phyloP scores from a whole-genome alignment of 92 coral and sea anemone genomes.

The Parazoanthus atlanticus region DNA sequence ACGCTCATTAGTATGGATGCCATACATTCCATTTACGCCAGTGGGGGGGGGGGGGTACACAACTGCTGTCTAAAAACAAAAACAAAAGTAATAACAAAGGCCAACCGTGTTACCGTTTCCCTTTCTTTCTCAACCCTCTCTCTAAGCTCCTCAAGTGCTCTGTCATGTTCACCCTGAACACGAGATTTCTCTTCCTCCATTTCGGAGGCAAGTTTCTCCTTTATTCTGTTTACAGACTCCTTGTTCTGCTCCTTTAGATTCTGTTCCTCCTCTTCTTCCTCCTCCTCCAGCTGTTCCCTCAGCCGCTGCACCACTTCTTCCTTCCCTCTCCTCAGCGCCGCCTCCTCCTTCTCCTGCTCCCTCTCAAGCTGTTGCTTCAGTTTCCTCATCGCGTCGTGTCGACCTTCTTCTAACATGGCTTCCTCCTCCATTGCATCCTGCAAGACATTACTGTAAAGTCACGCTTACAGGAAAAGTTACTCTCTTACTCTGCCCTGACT shows the following conservation, averaged over 20 bases:
- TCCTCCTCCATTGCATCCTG: slow-evolving; percentile 93
- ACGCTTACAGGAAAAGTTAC: neutral
- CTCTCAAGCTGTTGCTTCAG: slow-evolving; percentile 72
- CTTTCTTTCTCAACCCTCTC: slow-evolving; percentile 88
- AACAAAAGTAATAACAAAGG: neutral
- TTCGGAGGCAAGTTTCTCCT: slow-evolving; percentile 72
- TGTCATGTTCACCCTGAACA: slow-evolving; percentile 63
- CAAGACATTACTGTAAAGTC: neutral
- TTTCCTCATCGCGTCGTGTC: slow-evolving; percentile 90
- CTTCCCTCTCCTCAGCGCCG: slow-evolving; percentile 65
- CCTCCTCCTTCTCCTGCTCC: slow-evolving; percentile 82
- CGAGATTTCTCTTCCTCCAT: slow-evolving; percentile 76
- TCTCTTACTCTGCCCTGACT: too few relatives aligned
- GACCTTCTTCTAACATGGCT: slow-evolving; percentile 95
- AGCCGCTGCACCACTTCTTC: slow-evolving; percentile 70
- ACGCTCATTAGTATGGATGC: too few relatives aligned
- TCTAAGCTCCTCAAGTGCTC: slow-evolving; percentile 67
- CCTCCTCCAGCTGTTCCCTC: slow-evolving; percentile 77
- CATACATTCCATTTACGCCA: too few relatives aligned
- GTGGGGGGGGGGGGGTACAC: too few relatives aligned
- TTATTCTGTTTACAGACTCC: slow-evolving; percentile 57
- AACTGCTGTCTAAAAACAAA: neutral
- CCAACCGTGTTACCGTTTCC: slow-evolving; percentile 63
- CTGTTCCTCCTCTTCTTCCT: slow-evolving; percentile 78
- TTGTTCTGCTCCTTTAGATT: slow-evolving; percentile 66